These are phyloP conservation scores for Bujurquina vittata DNA, from an alignment of 2,113 vertebrate species.

Conservation along the genomic window DNA sequence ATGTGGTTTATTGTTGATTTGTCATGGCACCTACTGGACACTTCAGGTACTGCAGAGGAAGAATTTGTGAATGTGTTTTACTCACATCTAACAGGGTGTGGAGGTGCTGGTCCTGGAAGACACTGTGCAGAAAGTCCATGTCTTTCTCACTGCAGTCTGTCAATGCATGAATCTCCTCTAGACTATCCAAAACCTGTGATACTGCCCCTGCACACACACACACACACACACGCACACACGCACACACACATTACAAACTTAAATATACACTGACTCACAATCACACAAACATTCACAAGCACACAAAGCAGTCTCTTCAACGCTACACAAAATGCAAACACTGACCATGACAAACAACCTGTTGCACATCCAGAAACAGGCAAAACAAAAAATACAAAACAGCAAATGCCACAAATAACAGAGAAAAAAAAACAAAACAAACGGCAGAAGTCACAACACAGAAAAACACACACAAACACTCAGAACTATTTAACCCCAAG, in stretches of 20 bases:
- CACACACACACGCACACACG: background rate
- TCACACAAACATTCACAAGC: background rate
- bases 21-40: slow-evolving; percentile 39
- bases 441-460: slow-evolving; percentile 18
- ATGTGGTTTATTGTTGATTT: background rate
- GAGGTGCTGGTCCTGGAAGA: slow-evolving; percentile 99
- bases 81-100: slow-evolving; percentile 98
- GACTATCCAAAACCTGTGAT: slow-evolving; percentile 97
- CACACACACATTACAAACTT: background rate
- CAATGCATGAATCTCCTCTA: slow-evolving; percentile 98
- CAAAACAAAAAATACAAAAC: background rate
- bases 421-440: background rate
- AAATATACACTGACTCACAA: background rate
- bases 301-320: slow-evolving; percentile 39
- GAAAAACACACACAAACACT: slow-evolving; percentile 40
- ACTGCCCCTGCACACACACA: slow-evolving; percentile 85
- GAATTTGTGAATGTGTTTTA: background rate
- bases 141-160: slow-evolving; percentile 99
- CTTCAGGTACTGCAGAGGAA: background rate
- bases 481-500: slow-evolving; percentile 64
- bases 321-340: slow-evolving; percentile 48
- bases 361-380: slow-evolving; percentile 39
- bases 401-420: background rate
- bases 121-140: slow-evolving; percentile 98
- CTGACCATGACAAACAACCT: slow-evolving; percentile 9